Evolutionary conservation across 2,888 invertebrate genomes (phyloP), one percentile per base, ranked within the genome.

Genomic region (Lepas anatifera): DNA sequence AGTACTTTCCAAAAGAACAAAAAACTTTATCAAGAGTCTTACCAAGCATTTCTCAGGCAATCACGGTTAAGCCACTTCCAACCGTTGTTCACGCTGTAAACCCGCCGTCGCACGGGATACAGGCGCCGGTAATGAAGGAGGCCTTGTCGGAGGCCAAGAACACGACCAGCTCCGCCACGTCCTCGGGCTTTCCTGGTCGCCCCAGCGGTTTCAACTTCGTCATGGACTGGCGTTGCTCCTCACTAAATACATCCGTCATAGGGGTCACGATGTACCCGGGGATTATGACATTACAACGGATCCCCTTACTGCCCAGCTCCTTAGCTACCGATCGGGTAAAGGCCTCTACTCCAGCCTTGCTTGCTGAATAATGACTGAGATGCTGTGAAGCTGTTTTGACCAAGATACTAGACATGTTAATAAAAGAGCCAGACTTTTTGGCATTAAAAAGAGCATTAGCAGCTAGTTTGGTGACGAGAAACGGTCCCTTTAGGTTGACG

Each of bases 291-390:
- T 83, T 83, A n/a, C 83, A 76, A 52, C 83, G 75, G 10, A 83
- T 79, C 7, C 83, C 82, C 75, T 77, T 74, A 22, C 78, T 72
- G 4, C 82, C 82, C 83, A 83, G 83, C 75, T 83, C 83, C 27
- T 83, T 76, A 10, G 83, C 77, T 72, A 82, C 74, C 37, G 79
- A 77, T 76, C 76, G 71, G 13, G 82, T 82, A 69, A 83, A 75
- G 75, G 82, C 83, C 69, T 81, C 79, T 32, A 83, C 82, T 27
- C 78, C 83, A 69, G 82, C 80, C 63, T 83, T 75, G 2, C 83
- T 82, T 41, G 83, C 83, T 27, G 81, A 82, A 22, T 82, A 81
- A 74, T 83, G 83, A 39, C 80, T 78, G 82, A 82, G 82, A 22
- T 35, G 32, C 68, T 76, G 73, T 2, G 82, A 81, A 69, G 79